phyloP scores from a whole-genome alignment of 2,113 vertebrate genomes.

The Uropsilus gracilis region DNA sequence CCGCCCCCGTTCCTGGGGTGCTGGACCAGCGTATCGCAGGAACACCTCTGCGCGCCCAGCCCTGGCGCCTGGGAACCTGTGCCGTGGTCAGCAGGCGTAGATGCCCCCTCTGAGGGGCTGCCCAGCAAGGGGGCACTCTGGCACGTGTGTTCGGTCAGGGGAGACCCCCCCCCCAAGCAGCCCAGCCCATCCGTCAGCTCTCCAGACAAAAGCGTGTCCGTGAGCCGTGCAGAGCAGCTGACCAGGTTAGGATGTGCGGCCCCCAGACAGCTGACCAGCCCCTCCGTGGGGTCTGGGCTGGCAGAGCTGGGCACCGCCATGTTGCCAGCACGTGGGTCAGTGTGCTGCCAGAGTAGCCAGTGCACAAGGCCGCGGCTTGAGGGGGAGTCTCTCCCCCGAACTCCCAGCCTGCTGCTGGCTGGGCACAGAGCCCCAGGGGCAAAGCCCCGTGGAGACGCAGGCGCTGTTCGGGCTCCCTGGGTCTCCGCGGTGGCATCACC shows the following conservation, averaged over 20 bases:
- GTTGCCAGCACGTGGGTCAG: rapidly evolving
- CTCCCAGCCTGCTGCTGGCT: rapidly evolving
- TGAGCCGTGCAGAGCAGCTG: background rate
- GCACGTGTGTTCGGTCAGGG: too few species aligned
- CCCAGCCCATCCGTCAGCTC: too few species aligned
- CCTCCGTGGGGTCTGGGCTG: too few species aligned
- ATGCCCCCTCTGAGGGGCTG: background rate
- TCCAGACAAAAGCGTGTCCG: too few species aligned
- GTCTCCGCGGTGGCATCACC: too few species aligned
- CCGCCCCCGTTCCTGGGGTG: background rate
- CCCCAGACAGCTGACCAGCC: background rate
- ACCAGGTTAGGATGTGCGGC: too few species aligned
- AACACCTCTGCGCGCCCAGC: rapidly evolving
- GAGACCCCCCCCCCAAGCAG: too few species aligned
- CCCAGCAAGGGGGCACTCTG: background rate
- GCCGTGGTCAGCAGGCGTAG: background rate
- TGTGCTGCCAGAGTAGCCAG: background rate
- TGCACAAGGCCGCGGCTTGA: too few species aligned
- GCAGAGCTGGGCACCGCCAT: too few species aligned
- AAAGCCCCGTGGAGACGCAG: rapidly evolving
- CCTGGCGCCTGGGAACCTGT: too few species aligned
- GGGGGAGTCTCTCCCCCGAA: too few species aligned
- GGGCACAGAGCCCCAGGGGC: too few species aligned
- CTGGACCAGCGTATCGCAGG: rapidly evolving
- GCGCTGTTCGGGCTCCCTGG: background rate